Percentiles rank a stretch among this genome's conserved stretches.
Evolutionary conservation across 2,113 vertebrate species (phyloP).

Genomic region (Pygoscelis antarcticus): DNA sequence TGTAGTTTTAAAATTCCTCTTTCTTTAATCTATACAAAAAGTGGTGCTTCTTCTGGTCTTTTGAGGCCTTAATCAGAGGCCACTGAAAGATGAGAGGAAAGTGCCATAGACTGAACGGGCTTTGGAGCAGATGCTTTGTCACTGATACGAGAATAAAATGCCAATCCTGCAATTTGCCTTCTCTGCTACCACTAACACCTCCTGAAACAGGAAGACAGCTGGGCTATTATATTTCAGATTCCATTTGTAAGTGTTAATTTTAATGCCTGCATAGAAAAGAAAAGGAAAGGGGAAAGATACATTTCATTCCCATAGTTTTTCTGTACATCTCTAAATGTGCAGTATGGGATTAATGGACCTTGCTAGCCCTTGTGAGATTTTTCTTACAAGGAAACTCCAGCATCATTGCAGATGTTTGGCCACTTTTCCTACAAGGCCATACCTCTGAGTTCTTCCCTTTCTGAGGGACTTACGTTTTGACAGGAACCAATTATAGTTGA

Average conservation of each 20-base stretch:
- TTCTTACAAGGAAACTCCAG: not conserved
- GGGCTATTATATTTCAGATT: slow-evolving; percentile 1
- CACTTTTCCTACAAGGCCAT: not conserved
- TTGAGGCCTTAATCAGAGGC: not conserved
- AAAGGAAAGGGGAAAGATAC: not conserved
- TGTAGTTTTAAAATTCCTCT: not conserved
- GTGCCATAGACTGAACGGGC: not conserved
- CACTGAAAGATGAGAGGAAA: not conserved
- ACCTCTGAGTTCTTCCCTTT: not conserved
- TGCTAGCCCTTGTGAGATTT: not conserved
- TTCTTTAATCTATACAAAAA: not conserved
- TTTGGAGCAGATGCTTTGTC: slow-evolving; percentile 1
- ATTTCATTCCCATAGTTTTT: not conserved
- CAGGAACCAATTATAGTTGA: not conserved
- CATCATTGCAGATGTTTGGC: not conserved
- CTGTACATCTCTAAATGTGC: not conserved
- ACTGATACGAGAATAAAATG: not conserved
- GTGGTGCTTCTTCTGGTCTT: not conserved
- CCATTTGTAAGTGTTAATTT: not conserved
- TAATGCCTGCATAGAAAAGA: not conserved
- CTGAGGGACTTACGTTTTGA: rapidly evolving
- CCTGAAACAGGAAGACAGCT: slow-evolving; percentile 5
- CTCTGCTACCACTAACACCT: not conserved
- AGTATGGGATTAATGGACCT: not conserved
- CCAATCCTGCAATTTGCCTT: not conserved